phyloP scores from a whole-genome alignment of 1,140 invertebrate genomes.

The Caligus rogercresseyi region DNA sequence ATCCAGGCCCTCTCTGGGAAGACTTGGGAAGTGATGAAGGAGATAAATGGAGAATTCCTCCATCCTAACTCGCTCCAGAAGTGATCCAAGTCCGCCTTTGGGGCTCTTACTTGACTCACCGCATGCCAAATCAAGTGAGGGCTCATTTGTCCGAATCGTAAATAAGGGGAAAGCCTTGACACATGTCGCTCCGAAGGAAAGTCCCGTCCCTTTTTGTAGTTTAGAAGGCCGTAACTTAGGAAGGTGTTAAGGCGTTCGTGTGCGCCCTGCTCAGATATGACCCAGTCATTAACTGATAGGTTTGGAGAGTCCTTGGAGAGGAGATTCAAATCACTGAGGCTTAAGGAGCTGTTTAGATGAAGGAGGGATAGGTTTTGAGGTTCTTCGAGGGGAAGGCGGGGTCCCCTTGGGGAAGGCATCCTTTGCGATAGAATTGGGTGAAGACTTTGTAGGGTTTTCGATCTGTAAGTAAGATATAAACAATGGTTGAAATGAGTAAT shows the following conservation, averaged over 20 bases:
- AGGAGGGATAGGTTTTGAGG: background rate
- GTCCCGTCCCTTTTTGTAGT: background rate
- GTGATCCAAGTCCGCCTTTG: background rate
- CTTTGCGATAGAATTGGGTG: background rate
- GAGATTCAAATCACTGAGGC: background rate
- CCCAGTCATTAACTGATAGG: background rate
- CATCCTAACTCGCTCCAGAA: background rate
- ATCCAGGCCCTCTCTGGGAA: background rate
- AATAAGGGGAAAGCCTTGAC: background rate
- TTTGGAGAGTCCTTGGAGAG: background rate
- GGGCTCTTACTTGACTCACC: background rate
- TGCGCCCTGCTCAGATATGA: background rate
- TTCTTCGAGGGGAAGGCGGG: background rate
- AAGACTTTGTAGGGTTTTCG: background rate
- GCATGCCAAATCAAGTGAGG: background rate
- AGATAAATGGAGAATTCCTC: background rate
- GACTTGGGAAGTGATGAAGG: background rate
- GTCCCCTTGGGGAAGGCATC: background rate
- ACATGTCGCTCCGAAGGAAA: background rate
- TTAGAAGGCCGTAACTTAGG: background rate
- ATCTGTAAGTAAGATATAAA: background rate
- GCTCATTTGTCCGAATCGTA: background rate
- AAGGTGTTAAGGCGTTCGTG: background rate
- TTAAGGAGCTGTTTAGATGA: background rate
- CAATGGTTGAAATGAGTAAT: background rate